Evolutionary conservation across 2,797 vertebrate genomes (phyloP), one percentile per base, ranked within the genome.

Genomic region (Erethizon dorsatum): DNA sequence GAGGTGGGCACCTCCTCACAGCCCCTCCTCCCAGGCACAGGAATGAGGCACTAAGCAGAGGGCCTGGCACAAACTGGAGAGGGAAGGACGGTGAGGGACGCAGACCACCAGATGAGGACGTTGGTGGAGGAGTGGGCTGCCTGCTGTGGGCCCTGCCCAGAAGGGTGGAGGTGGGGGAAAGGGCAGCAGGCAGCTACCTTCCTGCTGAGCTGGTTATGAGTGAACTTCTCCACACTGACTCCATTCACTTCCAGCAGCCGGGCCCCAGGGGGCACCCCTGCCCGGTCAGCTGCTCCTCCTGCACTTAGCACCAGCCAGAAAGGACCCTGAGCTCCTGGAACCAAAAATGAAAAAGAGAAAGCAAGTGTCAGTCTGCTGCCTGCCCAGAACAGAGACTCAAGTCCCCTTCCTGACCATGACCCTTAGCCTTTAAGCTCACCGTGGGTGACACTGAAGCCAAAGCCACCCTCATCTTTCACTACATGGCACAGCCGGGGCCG

Each of bases 171-270:
- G 0, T 0, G 13, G 45, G 18, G 24, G 20, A 52, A 17, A 41
- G 4, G 50, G 0, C 54, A 10, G 56, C 65, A 0, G 73, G 18
- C 71, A 12, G 26, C 15, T 98, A 99, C 99, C 98, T 98, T 99
- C 98, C 95, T 99, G 97, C 80, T 97, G 56, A 99, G 98, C 73
- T 98, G 98, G 0, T 97, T 87, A 4, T 98, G 84, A 0, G 99
- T 99, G 91, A 99, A 98, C 20, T 92, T 98, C 83, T 99, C 99
- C 59, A 98, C 99, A 0, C 96, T 98, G 94, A 97, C 94, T 2
- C 99, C 99, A 0, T 99, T 99, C 89, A 99, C 98, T 98, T 99
- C 99, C 89, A 99, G 97, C 79, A 99, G 99, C 94, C 98, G 98
- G 97, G 99, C 99, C 73, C 99, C 99, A 0, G 95, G 96, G 4